These are phyloP conservation scores for Lypha dubia DNA, from an alignment of 2,888 invertebrate species.

Conservation along the genomic window DNA sequence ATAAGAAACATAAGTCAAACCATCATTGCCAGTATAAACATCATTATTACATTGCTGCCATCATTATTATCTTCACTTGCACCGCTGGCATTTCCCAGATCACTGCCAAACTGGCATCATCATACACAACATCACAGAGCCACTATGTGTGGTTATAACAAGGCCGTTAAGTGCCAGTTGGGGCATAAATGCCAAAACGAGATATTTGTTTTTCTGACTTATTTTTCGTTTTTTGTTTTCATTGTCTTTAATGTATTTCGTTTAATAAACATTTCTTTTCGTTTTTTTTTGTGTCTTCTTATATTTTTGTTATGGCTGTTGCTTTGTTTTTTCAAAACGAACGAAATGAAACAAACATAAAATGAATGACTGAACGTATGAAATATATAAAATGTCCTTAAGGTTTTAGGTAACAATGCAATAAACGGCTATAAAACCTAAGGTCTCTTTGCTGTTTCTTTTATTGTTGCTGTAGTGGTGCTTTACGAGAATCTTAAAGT, in stretches of 20 bases:
- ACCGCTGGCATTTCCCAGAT: constrained; percentile 41
- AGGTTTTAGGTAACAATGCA: constrained; percentile 65
- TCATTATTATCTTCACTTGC: neutral
- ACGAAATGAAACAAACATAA: constrained; percentile 45
- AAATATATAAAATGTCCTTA: constrained; percentile 64
- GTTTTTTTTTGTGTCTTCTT: constrained; percentile 3
- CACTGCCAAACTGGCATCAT: constrained; percentile 43
- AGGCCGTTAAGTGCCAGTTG: constrained; percentile 68
- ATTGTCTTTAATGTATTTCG: constrained; percentile 23
- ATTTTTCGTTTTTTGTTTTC: neutral
- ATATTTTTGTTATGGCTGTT: constrained; percentile 2
- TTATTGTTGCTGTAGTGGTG: constrained; percentile 17
- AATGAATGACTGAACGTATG: constrained; percentile 29
- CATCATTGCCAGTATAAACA: constrained; percentile 53
- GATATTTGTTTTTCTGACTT: neutral
- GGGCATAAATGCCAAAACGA: constrained; percentile 30
- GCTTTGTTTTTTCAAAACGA: constrained; percentile 33
- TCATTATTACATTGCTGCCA: constrained; percentile 3
- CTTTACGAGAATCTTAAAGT: constrained; percentile 24
- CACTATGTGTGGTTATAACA: constrained; percentile 62
- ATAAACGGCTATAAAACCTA: constrained; percentile 63
- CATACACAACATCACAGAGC: constrained; percentile 37
- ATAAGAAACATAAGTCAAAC: constrained; percentile 57
- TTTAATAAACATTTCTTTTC: constrained; percentile 49
- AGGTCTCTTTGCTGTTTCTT: constrained; percentile 37